Percentiles rank a stretch among this genome's conserved stretches.
These are phyloP conservation scores for Ophioninae sp. DNA, from an alignment of 2,888 invertebrate genomes.

Conservation along the genomic window DNA sequence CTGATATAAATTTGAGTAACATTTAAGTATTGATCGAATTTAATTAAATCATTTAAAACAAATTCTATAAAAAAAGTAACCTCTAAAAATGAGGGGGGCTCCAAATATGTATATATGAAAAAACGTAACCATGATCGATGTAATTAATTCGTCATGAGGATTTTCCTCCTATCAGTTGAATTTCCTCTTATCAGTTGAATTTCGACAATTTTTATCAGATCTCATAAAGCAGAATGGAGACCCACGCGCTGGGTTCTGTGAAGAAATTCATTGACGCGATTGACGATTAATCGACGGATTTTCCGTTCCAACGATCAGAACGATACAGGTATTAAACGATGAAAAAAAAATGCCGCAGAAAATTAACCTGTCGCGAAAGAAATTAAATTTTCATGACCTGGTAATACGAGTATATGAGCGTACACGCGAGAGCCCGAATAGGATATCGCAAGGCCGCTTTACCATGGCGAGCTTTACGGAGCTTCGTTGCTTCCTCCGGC, in stretches of 20 bases:
- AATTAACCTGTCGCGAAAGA: background rate
- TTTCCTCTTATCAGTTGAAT: background rate
- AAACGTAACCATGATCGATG: background rate
- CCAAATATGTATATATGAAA: background rate
- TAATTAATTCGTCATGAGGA: background rate
- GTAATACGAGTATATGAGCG: background rate
- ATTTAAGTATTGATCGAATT: too few relatives aligned
- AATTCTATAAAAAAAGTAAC: too few relatives aligned
- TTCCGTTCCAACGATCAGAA: background rate
- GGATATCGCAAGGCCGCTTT: background rate
- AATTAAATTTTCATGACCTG: background rate
- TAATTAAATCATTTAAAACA: too few relatives aligned
- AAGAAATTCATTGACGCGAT: background rate
- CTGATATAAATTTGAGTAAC: too few relatives aligned
- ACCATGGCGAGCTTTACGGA: conserved; percentile 1
- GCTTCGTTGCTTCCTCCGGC: conserved; percentile 65
- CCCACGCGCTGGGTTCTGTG: background rate
- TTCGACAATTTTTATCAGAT: background rate
- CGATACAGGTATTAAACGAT: background rate
- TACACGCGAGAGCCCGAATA: background rate
- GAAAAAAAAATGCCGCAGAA: background rate
- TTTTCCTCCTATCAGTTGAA: background rate
- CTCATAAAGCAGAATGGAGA: background rate
- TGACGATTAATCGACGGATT: background rate
- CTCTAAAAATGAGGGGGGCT: too few relatives aligned